Base-by-base conservation (phyloP, 1,140 invertebrate species). In the Drosophila azteca region DNA sequence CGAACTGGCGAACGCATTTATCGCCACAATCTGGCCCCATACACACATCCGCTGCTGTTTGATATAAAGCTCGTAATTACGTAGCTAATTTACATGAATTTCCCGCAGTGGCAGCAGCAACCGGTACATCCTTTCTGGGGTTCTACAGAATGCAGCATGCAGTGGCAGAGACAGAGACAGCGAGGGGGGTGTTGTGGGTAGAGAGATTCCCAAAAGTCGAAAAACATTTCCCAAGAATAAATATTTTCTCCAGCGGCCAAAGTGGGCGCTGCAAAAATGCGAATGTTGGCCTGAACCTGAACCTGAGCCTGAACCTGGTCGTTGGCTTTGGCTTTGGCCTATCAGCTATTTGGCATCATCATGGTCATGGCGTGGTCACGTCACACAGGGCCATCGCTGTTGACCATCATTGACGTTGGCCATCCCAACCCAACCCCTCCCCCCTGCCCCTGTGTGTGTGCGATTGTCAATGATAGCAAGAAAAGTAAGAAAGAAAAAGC, bases 371-470 rank as follows among this genome's bases (percentile, higher is more conserved):
- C 83, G 74, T 82, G 74, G 82, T 87, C 81, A 87, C 79, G 82
- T 88, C 82, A 87, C 82, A 87, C 74, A 85, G 82, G 82, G 82
- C 79, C 82, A 87, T 87, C 82, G 74, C 68, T 65, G 78, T 76
- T 87, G 82, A 87, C 82, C 82, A 87, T 87, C 81, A 88, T 65
- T 50, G 63, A 49, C 22, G 68, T 55, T 78, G 77, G 46, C 43
- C 52, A 57, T 69, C 51, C 65, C 3, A 31, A 2, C 24, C 15
- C 29, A 35, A 6, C 52, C n/a, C 29, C 35, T 11, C 31, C 17
- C 2, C 4, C n/a, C 3, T 13, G 1, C 17, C 35, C 11, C 31
- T 35, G 7, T 44, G 53, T 57, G 54, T 11, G 13, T 24, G 53
- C 66, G 83, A 87, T 87, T 82, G 83, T 77, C 75, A 76, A 68